Evolutionary conservation across 2,888 invertebrate genomes (phyloP), one percentile per base, ranked within the genome.

Genomic region (Limnephilus auricula): DNA sequence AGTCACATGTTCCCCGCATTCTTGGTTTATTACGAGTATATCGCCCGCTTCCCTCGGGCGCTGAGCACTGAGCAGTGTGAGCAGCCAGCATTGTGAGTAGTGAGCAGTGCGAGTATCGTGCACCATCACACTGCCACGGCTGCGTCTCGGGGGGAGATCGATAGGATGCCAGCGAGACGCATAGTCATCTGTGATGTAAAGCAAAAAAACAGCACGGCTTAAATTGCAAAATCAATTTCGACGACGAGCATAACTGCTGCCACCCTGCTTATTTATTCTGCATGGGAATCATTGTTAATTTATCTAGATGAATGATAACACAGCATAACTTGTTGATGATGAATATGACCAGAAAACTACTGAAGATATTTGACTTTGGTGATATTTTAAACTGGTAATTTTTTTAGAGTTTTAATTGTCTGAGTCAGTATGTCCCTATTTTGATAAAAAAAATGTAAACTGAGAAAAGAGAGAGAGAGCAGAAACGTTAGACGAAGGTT

Each of bases 101-200:
- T 45, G 40, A 12, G 12, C 40, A 40, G 40, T 5, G 37, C 40
- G 25, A 13, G 32, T 40, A 12, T 2, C 6, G 80, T 18, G 50
- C 50, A 65, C 50, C 50, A 65, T 25, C 50, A 65, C 50, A 45
- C 45, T 45, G 45, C 45, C 45, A 15, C 82, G 15, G 82, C 82
- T 82, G 6, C 85, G 85, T 85, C 85, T 30, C 85, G 78, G 65
- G 87, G 13, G 78, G 87, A 78, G 78, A 87, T 87, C 87, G 87
- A 87, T 87, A 87, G 65, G 12, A 32, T 37, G 78, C 45, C 40
- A 45, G 87, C 87, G 87, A 87, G 78, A 78, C 87, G 65, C 50
- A 65, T 65, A 65, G 50, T 65, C 45, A 45, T 45, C 45, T 45
- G 45, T 15, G 25, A 25, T 25, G 25, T 65, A 65, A 45, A 45